A percentile compares a stretch with the other conserved stretches of the same genome.
phyloP scores from a whole-genome alignment of 2,113 vertebrate species.

The Tragelaphus imberbis region DNA sequence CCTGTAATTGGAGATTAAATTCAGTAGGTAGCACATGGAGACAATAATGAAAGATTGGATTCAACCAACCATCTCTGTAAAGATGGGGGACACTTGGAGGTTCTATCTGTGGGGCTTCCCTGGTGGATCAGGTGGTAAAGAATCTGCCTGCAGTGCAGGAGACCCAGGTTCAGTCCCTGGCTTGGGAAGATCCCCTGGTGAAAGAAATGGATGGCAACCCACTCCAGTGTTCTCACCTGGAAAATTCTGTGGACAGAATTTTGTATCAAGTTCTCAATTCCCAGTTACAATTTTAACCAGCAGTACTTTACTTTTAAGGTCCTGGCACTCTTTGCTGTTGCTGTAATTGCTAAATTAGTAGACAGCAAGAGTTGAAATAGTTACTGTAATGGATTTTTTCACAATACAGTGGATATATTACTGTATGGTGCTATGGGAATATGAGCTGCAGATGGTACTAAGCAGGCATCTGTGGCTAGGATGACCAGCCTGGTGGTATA shows the following conservation, averaged over 20 bases:
- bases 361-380: not conserved
- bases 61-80: not conserved
- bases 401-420: not conserved
- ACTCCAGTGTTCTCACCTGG: not conserved
- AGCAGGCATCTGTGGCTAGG: not conserved
- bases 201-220: not conserved
- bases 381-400: not conserved
- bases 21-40: not conserved
- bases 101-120: not conserved
- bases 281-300: conserved; percentile 30
- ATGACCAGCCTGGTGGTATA: not conserved
- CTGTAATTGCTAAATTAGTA: not conserved
- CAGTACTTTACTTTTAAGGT: not conserved
- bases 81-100: not conserved
- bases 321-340: not conserved
- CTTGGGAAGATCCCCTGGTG: not conserved
- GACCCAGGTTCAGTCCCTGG: not conserved
- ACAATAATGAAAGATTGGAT: not conserved
- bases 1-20: not conserved
- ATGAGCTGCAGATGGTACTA: not conserved
- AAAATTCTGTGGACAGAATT: not conserved
- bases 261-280: not conserved
- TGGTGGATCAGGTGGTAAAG: not conserved
- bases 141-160: not conserved
- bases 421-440: not conserved